phyloP scores from a whole-genome alignment of 92 coral and sea anemone species.

The Nematostella vectensis region DNA sequence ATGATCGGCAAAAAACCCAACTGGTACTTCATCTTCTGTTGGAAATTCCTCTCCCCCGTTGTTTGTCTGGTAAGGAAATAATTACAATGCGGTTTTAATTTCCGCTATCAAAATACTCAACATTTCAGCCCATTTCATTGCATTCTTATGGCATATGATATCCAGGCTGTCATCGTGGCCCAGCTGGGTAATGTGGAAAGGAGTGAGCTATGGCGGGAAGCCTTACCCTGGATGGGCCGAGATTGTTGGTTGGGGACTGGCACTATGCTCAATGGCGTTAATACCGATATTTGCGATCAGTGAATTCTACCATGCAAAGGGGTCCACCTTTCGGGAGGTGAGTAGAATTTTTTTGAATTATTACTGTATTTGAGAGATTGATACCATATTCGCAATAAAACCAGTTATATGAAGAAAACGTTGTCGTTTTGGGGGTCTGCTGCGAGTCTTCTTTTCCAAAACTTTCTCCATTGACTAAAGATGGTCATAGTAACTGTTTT shows the following conservation, averaged over 20 bases:
- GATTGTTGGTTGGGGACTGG: slow-evolving; percentile 74
- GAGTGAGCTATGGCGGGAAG: slow-evolving; percentile 44
- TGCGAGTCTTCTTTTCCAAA: too few species aligned
- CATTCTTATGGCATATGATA: not conserved
- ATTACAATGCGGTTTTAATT: too few species aligned
- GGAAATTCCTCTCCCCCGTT: slow-evolving; percentile 69
- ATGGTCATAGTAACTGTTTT: too few species aligned
- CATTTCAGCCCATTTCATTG: too few species aligned
- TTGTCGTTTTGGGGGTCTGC: too few species aligned
- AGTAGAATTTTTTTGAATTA: too few species aligned
- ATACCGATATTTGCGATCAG: slow-evolving; percentile 56
- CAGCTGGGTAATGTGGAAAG: slow-evolving; percentile 74
- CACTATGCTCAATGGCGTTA: slow-evolving; percentile 70
- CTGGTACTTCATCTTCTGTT: slow-evolving; percentile 60
- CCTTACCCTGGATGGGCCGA: slow-evolving; percentile 94
- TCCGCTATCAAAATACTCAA: too few species aligned
- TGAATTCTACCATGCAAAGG: slow-evolving; percentile 49
- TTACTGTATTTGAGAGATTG: too few species aligned
- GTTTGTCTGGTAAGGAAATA: slow-evolving; percentile 43
- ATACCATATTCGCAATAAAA: too few species aligned
- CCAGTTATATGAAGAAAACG: too few species aligned
- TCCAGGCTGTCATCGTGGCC: slow-evolving; percentile 56
- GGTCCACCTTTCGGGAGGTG: slow-evolving; percentile 41
- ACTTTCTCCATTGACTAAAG: too few species aligned
- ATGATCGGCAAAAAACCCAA: slow-evolving; percentile 73